Conservation (phyloP, 2,113 vertebrate genomes). For the Chlorocebus sabaeus region DNA sequence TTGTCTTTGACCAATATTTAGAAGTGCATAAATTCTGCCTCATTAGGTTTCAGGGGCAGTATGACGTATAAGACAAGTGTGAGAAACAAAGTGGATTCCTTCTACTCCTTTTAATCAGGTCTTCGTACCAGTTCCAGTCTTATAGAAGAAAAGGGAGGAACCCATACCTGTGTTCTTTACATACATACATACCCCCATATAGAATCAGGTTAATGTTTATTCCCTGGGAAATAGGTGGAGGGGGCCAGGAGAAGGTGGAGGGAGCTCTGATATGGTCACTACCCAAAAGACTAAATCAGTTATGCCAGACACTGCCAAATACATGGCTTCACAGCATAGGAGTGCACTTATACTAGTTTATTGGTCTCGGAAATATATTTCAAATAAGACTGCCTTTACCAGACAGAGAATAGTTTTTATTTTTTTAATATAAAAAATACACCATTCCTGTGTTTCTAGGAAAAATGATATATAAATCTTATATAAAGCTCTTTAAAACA, state of each 20-base stretch:
- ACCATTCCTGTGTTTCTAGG: neutral
- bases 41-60: neutral
- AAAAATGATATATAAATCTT: neutral
- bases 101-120: neutral
- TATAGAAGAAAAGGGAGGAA: neutral
- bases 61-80: neutral
- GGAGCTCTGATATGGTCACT: neutral
- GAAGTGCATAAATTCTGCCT: neutral
- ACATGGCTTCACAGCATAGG: neutral
- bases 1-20: neutral
- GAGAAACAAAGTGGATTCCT: neutral
- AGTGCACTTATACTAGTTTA: neutral
- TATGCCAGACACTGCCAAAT: neutral
- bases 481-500: neutral
- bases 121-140: neutral
- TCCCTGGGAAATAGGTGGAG: neutral
- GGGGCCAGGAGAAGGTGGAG: neutral
- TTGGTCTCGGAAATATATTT: neutral
- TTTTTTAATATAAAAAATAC: neutral
- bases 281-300: neutral
- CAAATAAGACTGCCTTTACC: neutral
- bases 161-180: neutral
- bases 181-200: neutral
- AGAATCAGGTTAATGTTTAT: neutral
- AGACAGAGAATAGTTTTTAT: neutral